Percentiles rank a stretch among this genome's conserved stretches.
phyloP scores from a whole-genome alignment of 2,888 invertebrate genomes.

The Agonopterix arenella region DNA sequence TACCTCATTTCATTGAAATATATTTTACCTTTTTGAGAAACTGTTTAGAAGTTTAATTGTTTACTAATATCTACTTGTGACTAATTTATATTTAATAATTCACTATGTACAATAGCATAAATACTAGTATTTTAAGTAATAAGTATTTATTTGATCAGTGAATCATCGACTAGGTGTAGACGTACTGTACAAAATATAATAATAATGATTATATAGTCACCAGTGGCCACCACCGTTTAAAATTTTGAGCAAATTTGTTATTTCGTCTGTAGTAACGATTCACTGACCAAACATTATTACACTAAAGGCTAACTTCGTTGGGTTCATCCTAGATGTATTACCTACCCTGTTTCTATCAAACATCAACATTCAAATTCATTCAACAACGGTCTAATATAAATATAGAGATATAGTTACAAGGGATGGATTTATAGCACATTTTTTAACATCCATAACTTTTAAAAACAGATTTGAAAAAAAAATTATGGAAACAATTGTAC shows the following conservation, averaged over 20 bases:
- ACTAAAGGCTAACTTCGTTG: slow-evolving; percentile 46
- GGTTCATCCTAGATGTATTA: slow-evolving; percentile 52
- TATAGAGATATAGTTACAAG: slow-evolving; percentile 26
- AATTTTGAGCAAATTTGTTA: slow-evolving; percentile 8
- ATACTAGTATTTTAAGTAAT: slow-evolving; percentile 6
- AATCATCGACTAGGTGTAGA: slow-evolving; percentile 13
- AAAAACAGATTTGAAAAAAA: neutral
- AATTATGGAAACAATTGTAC: too few species aligned
- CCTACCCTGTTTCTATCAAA: slow-evolving; percentile 61
- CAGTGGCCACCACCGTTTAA: slow-evolving; percentile 1
- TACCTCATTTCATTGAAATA: too few species aligned
- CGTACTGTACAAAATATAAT: slow-evolving; percentile 10
- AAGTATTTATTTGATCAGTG: slow-evolving; percentile 19
- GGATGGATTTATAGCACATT: slow-evolving; percentile 50
- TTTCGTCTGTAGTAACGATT: slow-evolving; percentile 7
- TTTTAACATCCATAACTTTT: slow-evolving; percentile 15
- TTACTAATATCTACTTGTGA: slow-evolving; percentile 5
- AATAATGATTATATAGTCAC: slow-evolving; percentile 8
- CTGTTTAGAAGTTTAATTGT: too few species aligned
- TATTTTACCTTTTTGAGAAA: too few species aligned
- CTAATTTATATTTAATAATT: slow-evolving; percentile 14
- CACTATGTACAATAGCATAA: slow-evolving; percentile 10
- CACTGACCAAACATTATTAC: slow-evolving; percentile 20
- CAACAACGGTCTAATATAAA: slow-evolving; percentile 21
- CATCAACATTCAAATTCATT: slow-evolving; percentile 31